phyloP scores from a whole-genome alignment of 1,140 invertebrate species.

The Aphelinus atriplicis region DNA sequence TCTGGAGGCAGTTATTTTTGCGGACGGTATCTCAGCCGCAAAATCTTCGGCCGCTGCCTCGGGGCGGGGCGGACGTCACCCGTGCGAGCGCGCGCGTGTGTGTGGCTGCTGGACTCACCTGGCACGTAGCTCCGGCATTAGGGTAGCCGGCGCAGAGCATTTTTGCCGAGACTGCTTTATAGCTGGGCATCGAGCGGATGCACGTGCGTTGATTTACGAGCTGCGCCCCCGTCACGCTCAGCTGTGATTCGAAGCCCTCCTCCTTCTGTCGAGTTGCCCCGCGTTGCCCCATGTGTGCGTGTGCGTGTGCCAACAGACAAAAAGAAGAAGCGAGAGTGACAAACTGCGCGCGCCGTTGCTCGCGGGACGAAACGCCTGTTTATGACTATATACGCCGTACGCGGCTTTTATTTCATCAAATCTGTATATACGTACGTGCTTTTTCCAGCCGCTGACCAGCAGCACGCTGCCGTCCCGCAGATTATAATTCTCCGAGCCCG shows the following conservation, averaged over 20 bases:
- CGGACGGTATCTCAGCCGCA: too few species aligned
- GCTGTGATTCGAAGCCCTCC: constrained; percentile 50
- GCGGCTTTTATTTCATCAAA: constrained; percentile 22
- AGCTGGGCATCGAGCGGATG: constrained; percentile 47
- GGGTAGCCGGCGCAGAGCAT: constrained; percentile 73
- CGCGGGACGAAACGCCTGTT: constrained; percentile 34
- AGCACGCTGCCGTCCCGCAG: constrained; percentile 51
- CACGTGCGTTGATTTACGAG: constrained; percentile 58
- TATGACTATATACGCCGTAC: constrained; percentile 29
- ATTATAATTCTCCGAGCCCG: constrained; percentile 38
- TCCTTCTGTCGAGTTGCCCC: constrained; percentile 35
- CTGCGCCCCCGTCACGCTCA: constrained; percentile 59
- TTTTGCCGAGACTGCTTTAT: constrained; percentile 56
- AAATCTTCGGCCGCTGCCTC: too few species aligned
- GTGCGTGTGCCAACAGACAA: background rate
- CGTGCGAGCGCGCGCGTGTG: background rate
- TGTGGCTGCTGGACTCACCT: constrained; percentile 45
- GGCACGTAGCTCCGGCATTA: constrained; percentile 64
- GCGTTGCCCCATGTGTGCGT: too few species aligned
- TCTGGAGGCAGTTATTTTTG: too few species aligned
- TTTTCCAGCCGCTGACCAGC: constrained; percentile 69
- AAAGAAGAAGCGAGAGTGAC: constrained; percentile 13
- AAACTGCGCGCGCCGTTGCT: constrained; percentile 6
- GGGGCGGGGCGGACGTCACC: background rate
- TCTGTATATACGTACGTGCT: constrained; percentile 29